Conservation (phyloP, 2,797 vertebrate species). For the Falco cherrug region DNA sequence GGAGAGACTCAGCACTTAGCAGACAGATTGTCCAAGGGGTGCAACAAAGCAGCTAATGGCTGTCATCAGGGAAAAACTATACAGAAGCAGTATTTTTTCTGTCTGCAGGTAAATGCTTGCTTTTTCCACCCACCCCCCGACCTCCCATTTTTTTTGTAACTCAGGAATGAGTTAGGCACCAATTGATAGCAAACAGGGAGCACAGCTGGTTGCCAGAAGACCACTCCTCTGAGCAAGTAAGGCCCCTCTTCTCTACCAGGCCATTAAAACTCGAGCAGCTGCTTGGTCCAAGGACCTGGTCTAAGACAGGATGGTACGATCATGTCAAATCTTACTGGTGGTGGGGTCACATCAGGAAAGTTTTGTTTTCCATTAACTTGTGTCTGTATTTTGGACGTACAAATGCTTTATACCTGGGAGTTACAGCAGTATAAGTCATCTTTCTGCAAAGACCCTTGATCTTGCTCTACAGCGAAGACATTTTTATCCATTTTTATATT, state of each 20-base stretch:
- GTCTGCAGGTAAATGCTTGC: neutral
- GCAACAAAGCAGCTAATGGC: neutral
- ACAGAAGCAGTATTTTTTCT: neutral
- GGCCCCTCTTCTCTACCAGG: neutral
- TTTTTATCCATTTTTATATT: neutral
- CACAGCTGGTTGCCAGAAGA: neutral
- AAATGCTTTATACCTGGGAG: neutral
- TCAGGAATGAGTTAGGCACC: neutral
- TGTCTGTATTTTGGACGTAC: neutral
- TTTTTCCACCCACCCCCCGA: accelerated
- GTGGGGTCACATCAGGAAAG: neutral
- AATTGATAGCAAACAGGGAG: neutral
- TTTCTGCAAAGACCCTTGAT: neutral
- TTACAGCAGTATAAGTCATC: neutral
- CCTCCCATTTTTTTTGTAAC: neutral
- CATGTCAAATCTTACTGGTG: neutral
- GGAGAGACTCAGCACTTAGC: neutral
- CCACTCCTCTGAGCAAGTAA: neutral
- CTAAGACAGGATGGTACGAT: neutral
- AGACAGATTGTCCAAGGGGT: neutral
- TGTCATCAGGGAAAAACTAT: neutral
- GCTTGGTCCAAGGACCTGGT: neutral
- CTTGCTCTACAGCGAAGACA: neutral
- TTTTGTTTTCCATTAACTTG: neutral
- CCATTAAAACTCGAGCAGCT: neutral